These are phyloP conservation scores for Sebastiscus tertius DNA, from an alignment of 2,797 vertebrate species.

Conservation along the genomic window DNA sequence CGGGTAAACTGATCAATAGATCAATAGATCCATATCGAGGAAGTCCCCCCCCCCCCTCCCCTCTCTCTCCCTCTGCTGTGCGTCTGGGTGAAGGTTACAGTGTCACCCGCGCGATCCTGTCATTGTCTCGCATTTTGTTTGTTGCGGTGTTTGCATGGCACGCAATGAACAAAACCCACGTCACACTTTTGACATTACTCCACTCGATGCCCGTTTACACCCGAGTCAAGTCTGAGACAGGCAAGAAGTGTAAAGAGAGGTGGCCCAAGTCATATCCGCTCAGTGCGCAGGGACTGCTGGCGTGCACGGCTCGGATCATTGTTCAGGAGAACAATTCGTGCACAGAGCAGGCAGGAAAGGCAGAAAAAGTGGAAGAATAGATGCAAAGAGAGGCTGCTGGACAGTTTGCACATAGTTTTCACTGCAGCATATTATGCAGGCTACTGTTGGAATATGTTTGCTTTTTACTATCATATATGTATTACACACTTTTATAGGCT, in stretches of 20 bases:
- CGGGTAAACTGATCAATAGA: constrained; percentile 52
- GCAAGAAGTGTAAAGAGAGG: constrained; percentile 69
- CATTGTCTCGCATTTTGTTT: constrained; percentile 62
- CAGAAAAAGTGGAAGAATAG: constrained; percentile 50
- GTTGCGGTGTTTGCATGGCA: constrained; percentile 43
- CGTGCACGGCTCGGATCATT: constrained; percentile 53
- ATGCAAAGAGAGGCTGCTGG: constrained; percentile 56
- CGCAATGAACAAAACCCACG: constrained; percentile 5
- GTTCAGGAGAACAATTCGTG: constrained; percentile 58
- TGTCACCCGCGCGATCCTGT: constrained; percentile 46
- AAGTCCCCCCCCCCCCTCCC: background rate
- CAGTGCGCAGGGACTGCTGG: constrained; percentile 56
- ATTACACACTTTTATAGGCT: background rate
- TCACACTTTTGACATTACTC: constrained; percentile 67
- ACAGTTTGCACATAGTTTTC: background rate
- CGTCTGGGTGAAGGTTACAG: constrained; percentile 39
- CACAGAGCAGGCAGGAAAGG: constrained; percentile 52
- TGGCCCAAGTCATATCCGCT: constrained; percentile 69
- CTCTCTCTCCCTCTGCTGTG: background rate
- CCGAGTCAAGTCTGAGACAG: constrained; percentile 74
- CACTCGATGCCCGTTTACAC: constrained; percentile 74
- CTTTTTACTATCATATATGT: background rate
- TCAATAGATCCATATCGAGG: constrained; percentile 44
- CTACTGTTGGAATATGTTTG: background rate
- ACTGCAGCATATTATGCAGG: background rate